A percentile compares a stretch with the other conserved stretches of the same genome.
These are phyloP conservation scores for Falco biarmicus DNA, from an alignment of 2,797 vertebrate genomes.

Conservation along the genomic window DNA sequence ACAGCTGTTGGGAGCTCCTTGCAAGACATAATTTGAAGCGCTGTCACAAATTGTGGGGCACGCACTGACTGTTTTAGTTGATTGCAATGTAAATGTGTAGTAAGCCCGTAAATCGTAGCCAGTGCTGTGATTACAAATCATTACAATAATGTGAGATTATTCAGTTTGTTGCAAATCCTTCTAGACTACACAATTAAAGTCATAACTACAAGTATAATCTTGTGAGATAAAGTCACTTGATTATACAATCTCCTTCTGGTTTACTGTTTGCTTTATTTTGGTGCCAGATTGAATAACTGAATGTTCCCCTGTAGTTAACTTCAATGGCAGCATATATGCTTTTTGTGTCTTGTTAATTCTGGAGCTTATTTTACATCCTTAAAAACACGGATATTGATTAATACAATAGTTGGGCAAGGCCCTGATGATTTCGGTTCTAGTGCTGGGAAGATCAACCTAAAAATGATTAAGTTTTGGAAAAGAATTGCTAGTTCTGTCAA, in stretches of 20 bases:
- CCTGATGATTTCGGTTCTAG: neutral
- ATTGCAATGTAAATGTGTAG: constrained; percentile 34
- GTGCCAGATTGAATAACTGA: constrained; percentile 52
- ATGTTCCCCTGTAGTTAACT: constrained; percentile 53
- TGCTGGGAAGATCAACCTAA: neutral
- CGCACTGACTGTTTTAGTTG: neutral
- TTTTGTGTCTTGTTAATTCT: constrained; percentile 30
- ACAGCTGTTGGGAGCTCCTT: neutral
- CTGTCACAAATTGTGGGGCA: neutral
- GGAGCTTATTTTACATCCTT: constrained; percentile 34
- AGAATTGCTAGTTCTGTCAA: neutral
- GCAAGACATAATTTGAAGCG: neutral
- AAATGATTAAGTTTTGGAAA: neutral
- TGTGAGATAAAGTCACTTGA: constrained; percentile 62
- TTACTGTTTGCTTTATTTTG: constrained; percentile 62
- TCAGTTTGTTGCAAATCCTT: constrained; percentile 65
- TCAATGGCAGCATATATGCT: neutral
- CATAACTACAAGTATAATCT: constrained; percentile 63
- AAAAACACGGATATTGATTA: constrained; percentile 24
- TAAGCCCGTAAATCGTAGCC: constrained; percentile 22
- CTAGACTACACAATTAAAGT: constrained; percentile 47
- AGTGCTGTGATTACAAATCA: constrained; percentile 56
- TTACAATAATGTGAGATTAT: constrained; percentile 59
- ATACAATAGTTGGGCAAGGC: neutral
- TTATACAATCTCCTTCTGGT: constrained; percentile 39